Conservation (phyloP, 2,888 invertebrate species). For the Hipparchia sbordonii region DNA sequence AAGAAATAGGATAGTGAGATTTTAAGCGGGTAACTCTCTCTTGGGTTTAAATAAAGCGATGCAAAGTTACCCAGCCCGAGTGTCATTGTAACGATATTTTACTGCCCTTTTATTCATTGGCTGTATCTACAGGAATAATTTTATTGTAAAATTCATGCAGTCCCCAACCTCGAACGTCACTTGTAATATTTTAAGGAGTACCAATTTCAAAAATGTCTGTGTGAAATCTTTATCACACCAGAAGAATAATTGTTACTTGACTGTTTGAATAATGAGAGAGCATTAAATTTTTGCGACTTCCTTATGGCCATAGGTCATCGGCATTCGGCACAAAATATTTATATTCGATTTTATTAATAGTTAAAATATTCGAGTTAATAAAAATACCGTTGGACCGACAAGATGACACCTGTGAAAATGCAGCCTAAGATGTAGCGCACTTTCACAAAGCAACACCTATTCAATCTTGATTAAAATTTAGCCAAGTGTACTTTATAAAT, state of each 20-base stretch:
- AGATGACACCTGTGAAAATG: no score
- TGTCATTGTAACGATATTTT: slow-evolving; percentile 25
- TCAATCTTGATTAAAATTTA: no score
- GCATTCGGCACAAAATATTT: no score
- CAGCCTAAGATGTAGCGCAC: no score
- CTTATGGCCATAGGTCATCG: no score
- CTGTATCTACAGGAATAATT: slow-evolving; percentile 15
- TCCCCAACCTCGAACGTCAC: slow-evolving; percentile 7
- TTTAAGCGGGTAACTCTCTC: background rate
- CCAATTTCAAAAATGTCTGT: slow-evolving; percentile 18
- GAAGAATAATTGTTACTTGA: slow-evolving; percentile 12
- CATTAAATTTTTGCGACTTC: background rate
- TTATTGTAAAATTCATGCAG: slow-evolving; percentile 17
- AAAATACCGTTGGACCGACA: no score
- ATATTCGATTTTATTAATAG: no score
- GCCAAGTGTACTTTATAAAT: no score
- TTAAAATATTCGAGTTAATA: no score
- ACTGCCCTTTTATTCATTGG: slow-evolving; percentile 20
- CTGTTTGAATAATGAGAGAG: slow-evolving; percentile 5
- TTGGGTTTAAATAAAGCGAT: slow-evolving; percentile 26
- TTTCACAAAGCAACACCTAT: no score
- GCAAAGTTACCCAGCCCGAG: slow-evolving; percentile 10
- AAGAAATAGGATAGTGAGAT: no score
- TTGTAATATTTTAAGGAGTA: slow-evolving; percentile 22
- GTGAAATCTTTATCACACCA: slow-evolving; percentile 20